Evolutionary conservation across 2,113 vertebrate species (phyloP), one percentile per base, ranked within the genome.

Genomic region (Pangasianodon hypophthalmus): DNA sequence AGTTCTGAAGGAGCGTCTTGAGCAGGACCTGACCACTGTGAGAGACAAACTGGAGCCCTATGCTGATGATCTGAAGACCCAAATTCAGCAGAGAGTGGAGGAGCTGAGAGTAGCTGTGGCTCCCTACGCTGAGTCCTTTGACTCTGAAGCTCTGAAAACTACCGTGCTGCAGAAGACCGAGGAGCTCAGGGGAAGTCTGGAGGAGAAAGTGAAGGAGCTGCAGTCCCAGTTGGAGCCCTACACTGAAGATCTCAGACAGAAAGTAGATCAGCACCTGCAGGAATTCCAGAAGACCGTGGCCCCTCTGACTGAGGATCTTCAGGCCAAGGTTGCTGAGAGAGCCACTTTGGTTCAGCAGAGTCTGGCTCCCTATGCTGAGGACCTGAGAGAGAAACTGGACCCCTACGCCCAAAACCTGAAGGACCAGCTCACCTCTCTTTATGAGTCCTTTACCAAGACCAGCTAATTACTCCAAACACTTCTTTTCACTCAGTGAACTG

Each of bases 31-130:
- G 90, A 91, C 2, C 88, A 80, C 75, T 0, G 92, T 94, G 82
- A 91, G 71, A 52, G 92, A 83, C 6, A 92, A 62, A 73, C 88
- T 96, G 80, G 91, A 94, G 88, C 96, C 96, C 60, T 95, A 93
- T 71, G 95, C 97, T 0, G 79, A 94, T 58, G 93, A 97, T 16
- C 89, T 97, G 67, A 93, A 96, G 73, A 81, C 32, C 0, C 71
- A 94, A 41, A 93, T 97, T 92, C 97, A 96, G 92, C 13, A 7
- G 50, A 96, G 95, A 88, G 89, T 98, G 90, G 95, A 97, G 88
- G 95, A 96, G 71, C 94, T 98, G 32, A 95, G 91, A 41, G 90
- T 32, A 0, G 94, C 94, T 26, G 94, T 96, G 0, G 90, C 91
- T 77, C 87, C 93, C n/a, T 90, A 93, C 44, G 92, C 93, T 0